These are phyloP conservation scores for Micromesistius poutassou DNA, from an alignment of 2,797 vertebrate species.

Conservation along the genomic window DNA sequence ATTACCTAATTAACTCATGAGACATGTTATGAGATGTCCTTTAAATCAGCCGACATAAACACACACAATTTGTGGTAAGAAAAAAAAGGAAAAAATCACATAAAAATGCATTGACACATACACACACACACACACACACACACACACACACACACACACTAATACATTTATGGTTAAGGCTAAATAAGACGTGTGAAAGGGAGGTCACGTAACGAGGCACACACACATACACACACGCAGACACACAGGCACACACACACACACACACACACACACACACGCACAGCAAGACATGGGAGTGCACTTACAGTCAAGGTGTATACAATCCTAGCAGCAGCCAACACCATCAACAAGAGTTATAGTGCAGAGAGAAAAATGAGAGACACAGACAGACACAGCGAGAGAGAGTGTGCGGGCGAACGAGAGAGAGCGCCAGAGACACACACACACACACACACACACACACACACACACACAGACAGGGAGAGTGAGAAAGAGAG, in stretches of 20 bases:
- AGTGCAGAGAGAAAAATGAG: neutral
- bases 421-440: neutral
- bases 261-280: slow-evolving; percentile 12
- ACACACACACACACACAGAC: neutral
- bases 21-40: neutral
- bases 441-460: neutral
- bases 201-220: neutral
- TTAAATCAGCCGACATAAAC: neutral
- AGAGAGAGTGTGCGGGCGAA: neutral
- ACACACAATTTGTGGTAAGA: neutral
- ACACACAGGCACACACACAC: slow-evolving; percentile 31
- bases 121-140: slow-evolving; percentile 3
- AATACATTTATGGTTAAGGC: neutral
- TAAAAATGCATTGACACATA: neutral
- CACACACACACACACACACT: neutral
- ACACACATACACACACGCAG: slow-evolving; percentile 11
- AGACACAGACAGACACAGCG: neutral
- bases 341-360: neutral
- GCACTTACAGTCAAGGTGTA: slow-evolving; percentile 42
- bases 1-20: neutral
- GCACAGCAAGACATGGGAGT: slow-evolving; percentile 7
- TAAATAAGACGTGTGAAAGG: neutral
- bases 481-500: neutral
- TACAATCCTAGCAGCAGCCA: slow-evolving; percentile 1
- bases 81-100: neutral